These are phyloP conservation scores for Andrena bucephala DNA, from an alignment of 2,888 invertebrate species.

Conservation along the genomic window DNA sequence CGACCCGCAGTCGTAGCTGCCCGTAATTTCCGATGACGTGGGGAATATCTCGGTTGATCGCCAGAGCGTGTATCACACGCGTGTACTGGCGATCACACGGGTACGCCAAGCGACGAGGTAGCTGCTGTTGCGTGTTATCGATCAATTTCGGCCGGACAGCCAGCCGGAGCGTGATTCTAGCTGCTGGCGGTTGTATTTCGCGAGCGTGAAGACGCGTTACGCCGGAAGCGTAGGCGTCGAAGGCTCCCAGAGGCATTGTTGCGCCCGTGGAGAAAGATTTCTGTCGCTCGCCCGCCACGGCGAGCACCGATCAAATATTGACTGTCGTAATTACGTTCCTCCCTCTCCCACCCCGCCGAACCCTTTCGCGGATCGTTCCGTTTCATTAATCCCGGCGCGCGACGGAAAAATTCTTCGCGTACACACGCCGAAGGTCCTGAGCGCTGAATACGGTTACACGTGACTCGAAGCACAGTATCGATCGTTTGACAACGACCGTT, in stretches of 20 bases:
- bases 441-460: background rate
- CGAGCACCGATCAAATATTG: slow-evolving; percentile 63
- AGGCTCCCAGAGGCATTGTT: slow-evolving; percentile 52
- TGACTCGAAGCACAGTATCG: slow-evolving; percentile 1
- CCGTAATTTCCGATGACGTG: background rate
- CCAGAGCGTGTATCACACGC: slow-evolving; percentile 2
- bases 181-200: slow-evolving; percentile 15
- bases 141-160: slow-evolving; percentile 51
- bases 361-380: slow-evolving; percentile 40
- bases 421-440: background rate
- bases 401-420: slow-evolving; percentile 18
- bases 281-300: slow-evolving; percentile 21
- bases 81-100: slow-evolving; percentile 25
- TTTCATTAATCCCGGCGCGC: slow-evolving; percentile 62
- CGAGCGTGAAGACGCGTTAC: slow-evolving; percentile 34
- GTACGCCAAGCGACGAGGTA: slow-evolving; percentile 18
- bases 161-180: slow-evolving; percentile 15
- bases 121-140: slow-evolving; percentile 45
- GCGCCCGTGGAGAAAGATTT: slow-evolving; percentile 40
- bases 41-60: background rate
- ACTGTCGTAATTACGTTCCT: slow-evolving; percentile 62
- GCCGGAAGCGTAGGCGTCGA: slow-evolving; percentile 25
- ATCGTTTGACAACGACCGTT: slow-evolving; percentile 25
- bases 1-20: background rate
- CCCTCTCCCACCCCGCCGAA: background rate